Conservation (phyloP, 2,113 vertebrate genomes). For the Thamnophis sirtalis region DNA sequence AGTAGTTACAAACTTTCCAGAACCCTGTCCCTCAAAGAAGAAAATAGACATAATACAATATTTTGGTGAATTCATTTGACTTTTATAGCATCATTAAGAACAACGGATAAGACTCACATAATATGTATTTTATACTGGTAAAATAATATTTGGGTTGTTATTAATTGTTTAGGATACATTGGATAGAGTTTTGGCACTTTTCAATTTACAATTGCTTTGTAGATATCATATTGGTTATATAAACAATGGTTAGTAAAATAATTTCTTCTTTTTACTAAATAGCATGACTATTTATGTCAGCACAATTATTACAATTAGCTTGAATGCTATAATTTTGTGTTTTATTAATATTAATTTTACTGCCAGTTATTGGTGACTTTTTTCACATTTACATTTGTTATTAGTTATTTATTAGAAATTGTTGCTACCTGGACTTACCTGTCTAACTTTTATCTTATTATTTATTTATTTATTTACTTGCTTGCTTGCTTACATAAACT, state of each 20-base stretch:
- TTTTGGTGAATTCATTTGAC: conserved; percentile 15
- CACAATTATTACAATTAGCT: background rate
- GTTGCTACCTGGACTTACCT: background rate
- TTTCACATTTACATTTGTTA: background rate
- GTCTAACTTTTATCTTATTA: background rate
- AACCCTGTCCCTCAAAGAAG: background rate
- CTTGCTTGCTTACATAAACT: background rate
- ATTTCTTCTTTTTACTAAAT: background rate
- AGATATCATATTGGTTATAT: background rate
- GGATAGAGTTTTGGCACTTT: background rate
- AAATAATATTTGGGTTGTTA: background rate
- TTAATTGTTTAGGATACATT: background rate
- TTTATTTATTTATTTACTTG: background rate
- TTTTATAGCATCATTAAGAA: background rate
- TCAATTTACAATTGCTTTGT: conserved; percentile 3
- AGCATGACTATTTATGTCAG: background rate
- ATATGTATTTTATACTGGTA: background rate
- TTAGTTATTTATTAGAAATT: background rate
- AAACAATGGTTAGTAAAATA: background rate
- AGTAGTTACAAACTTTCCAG: conserved; percentile 18
- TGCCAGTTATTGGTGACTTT: background rate
- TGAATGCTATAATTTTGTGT: background rate
- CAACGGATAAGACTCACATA: background rate
- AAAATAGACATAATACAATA: background rate
- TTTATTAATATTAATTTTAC: background rate